A percentile compares a stretch with the other conserved stretches of the same genome.
Conservation (phyloP, 2,113 vertebrate genomes). For the Sisor rabdophorus region DNA sequence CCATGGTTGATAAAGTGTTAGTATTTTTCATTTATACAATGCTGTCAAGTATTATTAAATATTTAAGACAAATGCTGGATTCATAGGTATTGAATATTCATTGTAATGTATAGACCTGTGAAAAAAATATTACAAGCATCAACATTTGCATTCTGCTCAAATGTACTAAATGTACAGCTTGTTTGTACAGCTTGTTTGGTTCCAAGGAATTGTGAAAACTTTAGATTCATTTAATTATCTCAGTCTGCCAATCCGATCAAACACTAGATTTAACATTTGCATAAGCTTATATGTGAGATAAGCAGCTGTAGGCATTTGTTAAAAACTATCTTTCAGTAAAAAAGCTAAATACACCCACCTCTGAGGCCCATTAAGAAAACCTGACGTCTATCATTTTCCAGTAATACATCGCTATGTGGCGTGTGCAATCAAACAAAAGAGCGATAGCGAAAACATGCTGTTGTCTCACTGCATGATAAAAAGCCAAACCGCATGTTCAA, state of each 20-base stretch:
- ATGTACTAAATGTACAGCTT: not conserved
- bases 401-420: not conserved
- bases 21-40: too few relatives aligned
- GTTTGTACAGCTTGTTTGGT: not conserved
- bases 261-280: not conserved
- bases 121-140: not conserved
- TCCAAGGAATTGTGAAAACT: not conserved
- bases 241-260: not conserved
- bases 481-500: conserved; percentile 7
- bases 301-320: not conserved
- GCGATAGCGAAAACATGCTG: not conserved
- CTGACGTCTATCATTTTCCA: not conserved
- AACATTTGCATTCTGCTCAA: not conserved
- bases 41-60: not conserved
- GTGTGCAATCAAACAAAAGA: not conserved
- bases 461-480: not conserved
- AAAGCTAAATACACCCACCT: not conserved
- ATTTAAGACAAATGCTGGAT: not conserved
- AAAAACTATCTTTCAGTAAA: not conserved
- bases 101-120: not conserved
- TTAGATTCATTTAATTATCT: not conserved
- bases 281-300: not conserved
- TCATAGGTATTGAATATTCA: not conserved
- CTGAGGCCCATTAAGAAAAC: not conserved
- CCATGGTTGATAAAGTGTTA: too few relatives aligned